A percentile compares a stretch with the other conserved stretches of the same genome.
phyloP scores from a whole-genome alignment of 2,888 invertebrate genomes.

The Tachina grossa region DNA sequence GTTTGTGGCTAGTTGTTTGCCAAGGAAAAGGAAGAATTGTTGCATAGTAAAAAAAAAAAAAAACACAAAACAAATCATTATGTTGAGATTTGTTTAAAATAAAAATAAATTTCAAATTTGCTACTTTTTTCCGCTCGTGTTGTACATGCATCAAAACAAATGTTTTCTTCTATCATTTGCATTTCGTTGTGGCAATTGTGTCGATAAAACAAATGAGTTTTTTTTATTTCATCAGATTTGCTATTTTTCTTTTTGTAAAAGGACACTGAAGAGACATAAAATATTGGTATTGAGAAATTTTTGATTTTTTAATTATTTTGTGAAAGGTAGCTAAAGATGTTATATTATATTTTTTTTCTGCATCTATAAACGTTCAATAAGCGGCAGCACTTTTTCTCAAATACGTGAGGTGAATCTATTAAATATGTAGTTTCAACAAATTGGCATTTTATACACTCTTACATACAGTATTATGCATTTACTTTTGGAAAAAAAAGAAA shows the following conservation, averaged over 20 bases:
- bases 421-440: neutral
- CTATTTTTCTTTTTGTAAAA: neutral
- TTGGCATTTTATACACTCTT: neutral
- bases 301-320: conserved; percentile 29
- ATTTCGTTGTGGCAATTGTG: conserved; percentile 48
- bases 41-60: neutral
- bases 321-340: neutral
- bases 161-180: conserved; percentile 63
- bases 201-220: conserved; percentile 51
- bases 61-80: conserved; percentile 45
- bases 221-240: conserved; percentile 16
- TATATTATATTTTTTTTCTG: neutral
- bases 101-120: conserved; percentile 68
- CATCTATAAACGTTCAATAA: neutral
- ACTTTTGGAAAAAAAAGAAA: no score
- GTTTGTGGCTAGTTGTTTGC: conserved; percentile 66
- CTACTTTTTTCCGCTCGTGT: conserved; percentile 53
- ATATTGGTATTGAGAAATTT: conserved; percentile 3
- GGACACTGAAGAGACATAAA: conserved; percentile 5
- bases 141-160: conserved; percentile 61
- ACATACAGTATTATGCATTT: no score
- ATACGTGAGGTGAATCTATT: conserved; percentile 4
- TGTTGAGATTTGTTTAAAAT: conserved; percentile 64
- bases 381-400: neutral
- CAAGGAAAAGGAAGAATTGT: conserved; percentile 33